Percentiles rank a stretch among this genome's conserved stretches.
phyloP scores from a whole-genome alignment of 2,113 vertebrate genomes.

The Crocuta crocuta region DNA sequence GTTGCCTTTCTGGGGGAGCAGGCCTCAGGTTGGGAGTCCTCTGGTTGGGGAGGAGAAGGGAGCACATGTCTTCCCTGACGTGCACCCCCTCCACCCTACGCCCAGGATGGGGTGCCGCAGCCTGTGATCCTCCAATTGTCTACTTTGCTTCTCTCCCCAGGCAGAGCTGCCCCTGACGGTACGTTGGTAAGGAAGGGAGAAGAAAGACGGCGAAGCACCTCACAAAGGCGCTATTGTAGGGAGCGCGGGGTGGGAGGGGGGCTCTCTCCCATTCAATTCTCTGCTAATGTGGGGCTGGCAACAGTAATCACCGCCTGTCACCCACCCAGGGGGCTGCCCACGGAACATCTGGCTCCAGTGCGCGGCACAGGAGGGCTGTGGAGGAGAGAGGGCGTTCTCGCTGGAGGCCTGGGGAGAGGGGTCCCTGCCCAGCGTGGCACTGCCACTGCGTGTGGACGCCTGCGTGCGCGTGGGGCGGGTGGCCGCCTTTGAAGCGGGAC shows the following conservation, averaged over 20 bases:
- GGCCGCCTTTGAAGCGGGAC: not conserved
- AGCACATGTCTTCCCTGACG: not conserved
- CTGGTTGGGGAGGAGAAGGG: not conserved
- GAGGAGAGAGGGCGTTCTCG: not conserved
- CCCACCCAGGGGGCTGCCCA: conserved; percentile 82
- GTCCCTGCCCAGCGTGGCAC: not conserved
- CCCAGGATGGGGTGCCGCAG: not conserved
- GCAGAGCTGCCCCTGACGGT: conserved; percentile 19
- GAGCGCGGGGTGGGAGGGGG: conserved; percentile 70
- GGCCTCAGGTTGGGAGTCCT: not conserved
- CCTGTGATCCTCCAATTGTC: conserved; percentile 44
- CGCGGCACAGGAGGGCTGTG: not conserved
- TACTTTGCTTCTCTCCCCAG: not conserved
- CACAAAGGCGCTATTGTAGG: conserved; percentile 82
- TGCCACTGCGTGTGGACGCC: not conserved
- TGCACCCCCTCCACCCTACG: not conserved
- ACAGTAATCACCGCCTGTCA: conserved; percentile 83
- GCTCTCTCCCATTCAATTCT: conserved; percentile 74
- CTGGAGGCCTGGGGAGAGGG: not conserved
- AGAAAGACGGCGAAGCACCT: conserved; percentile 45
- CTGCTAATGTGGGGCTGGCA: conserved; percentile 85
- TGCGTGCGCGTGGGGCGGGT: not conserved
- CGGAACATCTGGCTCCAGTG: conserved; percentile 80
- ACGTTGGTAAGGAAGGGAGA: conserved; percentile 34
- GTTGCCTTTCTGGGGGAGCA: not conserved